These are phyloP conservation scores for Lasioglossum figueresi DNA, from an alignment of 2,888 invertebrate genomes.

Conservation along the genomic window DNA sequence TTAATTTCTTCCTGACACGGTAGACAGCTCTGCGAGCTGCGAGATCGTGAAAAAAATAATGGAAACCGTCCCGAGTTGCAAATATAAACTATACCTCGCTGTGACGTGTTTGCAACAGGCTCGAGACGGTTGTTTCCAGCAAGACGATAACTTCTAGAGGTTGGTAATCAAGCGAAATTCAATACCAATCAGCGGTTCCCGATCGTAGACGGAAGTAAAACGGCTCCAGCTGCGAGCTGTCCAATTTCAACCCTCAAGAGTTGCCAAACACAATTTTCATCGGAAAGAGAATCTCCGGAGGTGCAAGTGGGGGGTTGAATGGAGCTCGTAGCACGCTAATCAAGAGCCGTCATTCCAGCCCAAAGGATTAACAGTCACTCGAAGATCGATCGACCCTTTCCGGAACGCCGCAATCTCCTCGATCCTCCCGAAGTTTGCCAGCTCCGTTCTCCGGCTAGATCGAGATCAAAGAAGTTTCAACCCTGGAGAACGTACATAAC, in stretches of 20 bases:
- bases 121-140: background rate
- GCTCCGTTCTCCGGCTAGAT: slow-evolving; percentile 12
- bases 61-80: background rate
- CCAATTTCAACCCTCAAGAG: slow-evolving; percentile 9
- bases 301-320: background rate
- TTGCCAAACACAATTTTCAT: slow-evolving; percentile 23
- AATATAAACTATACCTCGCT: background rate
- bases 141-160: background rate
- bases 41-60: background rate
- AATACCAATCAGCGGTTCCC: slow-evolving; percentile 9
- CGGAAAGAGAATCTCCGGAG: slow-evolving; percentile 4
- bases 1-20: background rate
- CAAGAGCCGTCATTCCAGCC: slow-evolving; percentile 13
- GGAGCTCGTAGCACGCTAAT: slow-evolving; percentile 9
- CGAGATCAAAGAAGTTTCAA: slow-evolving; percentile 49
- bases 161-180: background rate
- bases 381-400: slow-evolving; percentile 40
- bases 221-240: slow-evolving; percentile 15
- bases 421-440: slow-evolving; percentile 29
- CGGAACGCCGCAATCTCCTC: slow-evolving; percentile 28
- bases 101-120: background rate
- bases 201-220: background rate
- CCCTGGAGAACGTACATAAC: slow-evolving; percentile 1
- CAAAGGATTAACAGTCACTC: slow-evolving; percentile 18
- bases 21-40: background rate